Percentiles rank a stretch among this genome's conserved stretches.
Evolutionary conservation across 2,888 invertebrate genomes (phyloP).

Genomic region (Erebia epiphron): DNA sequence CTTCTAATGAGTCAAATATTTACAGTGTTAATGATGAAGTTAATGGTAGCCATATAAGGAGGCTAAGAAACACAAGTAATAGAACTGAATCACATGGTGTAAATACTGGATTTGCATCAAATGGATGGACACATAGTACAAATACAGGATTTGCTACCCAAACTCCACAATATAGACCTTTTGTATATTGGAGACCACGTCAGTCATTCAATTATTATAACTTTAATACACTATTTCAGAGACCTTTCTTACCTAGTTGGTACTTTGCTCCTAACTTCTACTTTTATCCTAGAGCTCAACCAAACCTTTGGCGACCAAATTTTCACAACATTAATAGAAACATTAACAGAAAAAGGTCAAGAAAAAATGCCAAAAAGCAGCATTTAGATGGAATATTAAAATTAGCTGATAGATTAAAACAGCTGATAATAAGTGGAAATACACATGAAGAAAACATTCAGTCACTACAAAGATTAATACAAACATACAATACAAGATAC

Average conservation of each 20-base stretch:
- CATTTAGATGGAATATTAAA: slow-evolving; percentile 57
- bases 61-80: slow-evolving; percentile 47
- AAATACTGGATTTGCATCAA: slow-evolving; percentile 39
- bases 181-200: slow-evolving; percentile 51
- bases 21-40: slow-evolving; percentile 57
- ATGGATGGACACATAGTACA: slow-evolving; percentile 22
- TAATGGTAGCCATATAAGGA: slow-evolving; percentile 53
- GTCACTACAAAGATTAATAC: slow-evolving; percentile 54
- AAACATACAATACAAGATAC: slow-evolving; percentile 62
- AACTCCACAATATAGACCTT: slow-evolving; percentile 46
- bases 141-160: slow-evolving; percentile 36
- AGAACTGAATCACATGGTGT: slow-evolving; percentile 40
- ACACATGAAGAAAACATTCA: slow-evolving; percentile 47
- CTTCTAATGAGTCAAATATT: slow-evolving; percentile 42
- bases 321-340: slow-evolving; percentile 21
- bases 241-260: slow-evolving; percentile 48
- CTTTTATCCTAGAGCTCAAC: slow-evolving; percentile 43
- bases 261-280: slow-evolving; percentile 49
- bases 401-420: slow-evolving; percentile 52
- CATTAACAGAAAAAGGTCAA: slow-evolving; percentile 47
- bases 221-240: slow-evolving; percentile 53
- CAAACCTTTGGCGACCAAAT: slow-evolving; percentile 31
- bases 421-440: slow-evolving; percentile 45
- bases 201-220: slow-evolving; percentile 50
- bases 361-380: slow-evolving; percentile 41